phyloP scores from a whole-genome alignment of 2,797 vertebrate species.

The Uromys caudimaculatus region DNA sequence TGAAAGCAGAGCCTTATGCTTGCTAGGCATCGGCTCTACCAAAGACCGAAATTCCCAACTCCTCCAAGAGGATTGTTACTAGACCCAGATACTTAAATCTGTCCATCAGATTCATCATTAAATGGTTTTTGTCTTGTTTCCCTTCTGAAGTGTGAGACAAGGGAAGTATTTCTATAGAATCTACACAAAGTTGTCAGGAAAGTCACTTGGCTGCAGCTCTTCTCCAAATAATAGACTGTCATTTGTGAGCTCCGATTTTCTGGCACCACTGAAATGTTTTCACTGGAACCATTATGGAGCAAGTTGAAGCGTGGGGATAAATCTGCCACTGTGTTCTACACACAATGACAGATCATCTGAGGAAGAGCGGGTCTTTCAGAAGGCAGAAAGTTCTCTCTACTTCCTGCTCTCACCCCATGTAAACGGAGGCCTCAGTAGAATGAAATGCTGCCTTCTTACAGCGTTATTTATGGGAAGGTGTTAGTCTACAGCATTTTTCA shows the following conservation, averaged over 20 bases:
- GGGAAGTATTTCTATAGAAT: conserved; percentile 40
- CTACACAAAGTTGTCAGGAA: conserved; percentile 77
- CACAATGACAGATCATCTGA: conserved; percentile 50
- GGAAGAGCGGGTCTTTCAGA: background rate
- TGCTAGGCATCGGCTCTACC: background rate
- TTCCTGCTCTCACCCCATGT: background rate
- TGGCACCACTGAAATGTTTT: conserved; percentile 79
- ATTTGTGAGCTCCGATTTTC: conserved; percentile 75
- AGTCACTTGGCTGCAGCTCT: conserved; percentile 66
- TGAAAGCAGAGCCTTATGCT: no score
- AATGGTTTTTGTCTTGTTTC: background rate
- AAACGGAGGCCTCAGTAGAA: background rate
- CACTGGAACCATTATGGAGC: conserved; percentile 68
- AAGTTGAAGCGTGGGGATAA: conserved; percentile 72
- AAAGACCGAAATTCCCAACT: background rate
- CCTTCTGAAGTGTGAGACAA: conserved; percentile 9
- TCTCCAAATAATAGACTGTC: conserved; percentile 75
- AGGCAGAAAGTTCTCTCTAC: background rate
- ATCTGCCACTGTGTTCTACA: conserved; percentile 74
- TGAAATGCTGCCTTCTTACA: conserved; percentile 22
- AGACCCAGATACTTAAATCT: conserved; percentile 6
- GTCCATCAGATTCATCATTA: conserved; percentile 2
- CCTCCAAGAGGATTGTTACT: background rate
- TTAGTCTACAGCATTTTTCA: conserved; percentile 58
- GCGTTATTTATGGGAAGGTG: conserved; percentile 69